Base-by-base conservation (phyloP, 2,797 vertebrate genomes). In the Podarcis lilfordi region DNA sequence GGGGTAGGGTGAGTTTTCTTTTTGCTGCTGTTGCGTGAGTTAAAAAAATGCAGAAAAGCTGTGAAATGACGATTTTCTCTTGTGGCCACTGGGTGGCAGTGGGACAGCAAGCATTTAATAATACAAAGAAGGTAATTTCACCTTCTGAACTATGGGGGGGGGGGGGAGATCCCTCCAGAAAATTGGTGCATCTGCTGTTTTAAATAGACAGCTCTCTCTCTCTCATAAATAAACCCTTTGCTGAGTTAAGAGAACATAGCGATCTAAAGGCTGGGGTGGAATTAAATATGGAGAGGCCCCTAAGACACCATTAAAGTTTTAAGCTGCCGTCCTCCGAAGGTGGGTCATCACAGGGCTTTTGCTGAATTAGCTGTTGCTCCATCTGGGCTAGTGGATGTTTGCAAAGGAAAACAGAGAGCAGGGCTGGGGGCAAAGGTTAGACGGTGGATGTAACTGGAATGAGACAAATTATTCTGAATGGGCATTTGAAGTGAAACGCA, bases 51-150 rank as follows among this genome's bases (percentile, higher is more conserved):
- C 0, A 7, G 25, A 71, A 45, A 32, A 15, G 29, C 80, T 37
- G 13, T 19, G 76, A 35, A 15, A 1, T 25, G 19, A 17, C 15
- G 4, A 21, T 32, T 59, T 92, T 32, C 55, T 59, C 82, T 2
- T 74, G 86, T 85, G 86, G 81, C 89, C 95, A 90, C 93, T 93
- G 92, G 94, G 93, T 94, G 93, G 95, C 86, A 90, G 93, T 95
- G 90, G 88, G 92, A 88, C 72, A 91, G 32, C 77, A 75, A 81
- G 29, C 1, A 71, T 59, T 37, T 2, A 17, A 37, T 32, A n/a
- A 35, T 4, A 5, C 3, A 61, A n/a, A 37, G 35, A 10, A 29
- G 21, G 59, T 79, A 45, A 80, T 81, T 75, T 77, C 5, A 27
- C 50, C 76, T 64, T 37, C 84, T 75, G 83, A 85, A 66, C 29